These are phyloP conservation scores for Dioctria linearis DNA, from an alignment of 2,888 invertebrate species.

Conservation along the genomic window DNA sequence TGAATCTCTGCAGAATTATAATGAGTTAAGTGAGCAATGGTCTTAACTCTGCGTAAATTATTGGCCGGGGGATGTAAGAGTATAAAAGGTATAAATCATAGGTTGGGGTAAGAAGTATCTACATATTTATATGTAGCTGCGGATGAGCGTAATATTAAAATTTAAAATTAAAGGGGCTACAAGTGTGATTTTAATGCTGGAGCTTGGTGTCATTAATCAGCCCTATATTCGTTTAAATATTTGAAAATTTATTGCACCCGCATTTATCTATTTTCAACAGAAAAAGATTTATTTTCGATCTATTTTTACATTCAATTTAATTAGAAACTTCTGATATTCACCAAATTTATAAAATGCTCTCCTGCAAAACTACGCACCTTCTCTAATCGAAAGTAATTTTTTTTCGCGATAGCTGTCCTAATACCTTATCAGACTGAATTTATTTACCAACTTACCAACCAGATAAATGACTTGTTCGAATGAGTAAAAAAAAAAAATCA, in stretches of 20 bases:
- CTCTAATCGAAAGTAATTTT: too few species aligned
- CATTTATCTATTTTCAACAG: too few species aligned
- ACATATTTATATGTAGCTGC: background rate
- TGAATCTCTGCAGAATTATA: conserved; percentile 58
- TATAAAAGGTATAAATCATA: background rate
- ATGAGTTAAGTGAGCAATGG: conserved; percentile 58
- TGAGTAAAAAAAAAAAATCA: conserved; percentile 20
- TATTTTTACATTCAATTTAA: background rate
- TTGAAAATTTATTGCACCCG: too few species aligned
- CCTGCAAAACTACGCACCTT: background rate
- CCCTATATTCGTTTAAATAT: too few species aligned
- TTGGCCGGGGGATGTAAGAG: conserved; percentile 14
- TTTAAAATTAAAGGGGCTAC: background rate
- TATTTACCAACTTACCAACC: background rate
- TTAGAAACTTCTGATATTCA: background rate
- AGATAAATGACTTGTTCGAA: background rate
- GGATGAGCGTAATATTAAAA: background rate
- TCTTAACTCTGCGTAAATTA: conserved; percentile 39
- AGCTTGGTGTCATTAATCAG: too few species aligned
- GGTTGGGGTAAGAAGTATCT: conserved; percentile 15
- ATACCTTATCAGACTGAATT: background rate
- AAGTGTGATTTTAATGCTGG: too few species aligned
- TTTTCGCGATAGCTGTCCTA: background rate
- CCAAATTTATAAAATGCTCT: background rate
- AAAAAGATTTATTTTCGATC: background rate